These are phyloP conservation scores for Drosophila watanabei DNA, from an alignment of 1,140 invertebrate species.

Conservation along the genomic window DNA sequence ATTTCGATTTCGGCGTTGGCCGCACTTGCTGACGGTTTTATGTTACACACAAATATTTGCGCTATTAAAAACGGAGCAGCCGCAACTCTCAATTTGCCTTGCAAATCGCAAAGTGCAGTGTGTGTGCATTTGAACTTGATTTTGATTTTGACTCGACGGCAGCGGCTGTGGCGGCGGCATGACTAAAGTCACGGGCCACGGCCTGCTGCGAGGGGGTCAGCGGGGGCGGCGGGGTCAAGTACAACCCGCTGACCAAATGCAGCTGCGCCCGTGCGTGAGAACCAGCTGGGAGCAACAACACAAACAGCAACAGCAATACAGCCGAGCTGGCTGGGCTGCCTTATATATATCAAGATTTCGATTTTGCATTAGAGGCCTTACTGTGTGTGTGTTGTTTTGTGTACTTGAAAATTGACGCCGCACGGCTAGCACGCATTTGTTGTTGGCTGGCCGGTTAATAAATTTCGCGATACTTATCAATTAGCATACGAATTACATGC, in stretches of 20 bases:
- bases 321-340: constrained; percentile 39
- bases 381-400: constrained; percentile 22
- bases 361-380: constrained; percentile 70
- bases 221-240: constrained; percentile 53
- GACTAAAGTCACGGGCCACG: constrained; percentile 69
- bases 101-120: constrained; percentile 62
- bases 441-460: constrained; percentile 75
- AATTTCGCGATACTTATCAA: constrained; percentile 85
- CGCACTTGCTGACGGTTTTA: constrained; percentile 70
- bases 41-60: constrained; percentile 76
- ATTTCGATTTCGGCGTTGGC: constrained; percentile 43
- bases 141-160: constrained; percentile 72
- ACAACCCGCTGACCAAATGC: constrained; percentile 71
- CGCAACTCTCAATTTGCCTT: constrained; percentile 69
- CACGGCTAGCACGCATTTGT: constrained; percentile 80
- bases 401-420: constrained; percentile 81
- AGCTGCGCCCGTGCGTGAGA: constrained; percentile 79
- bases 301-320: constrained; percentile 30
- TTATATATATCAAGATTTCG: constrained; percentile 83
- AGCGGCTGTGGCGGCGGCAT: constrained; percentile 48
- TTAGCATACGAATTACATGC: constrained; percentile 85
- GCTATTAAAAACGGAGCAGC: constrained; percentile 67
- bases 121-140: constrained; percentile 77
- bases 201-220: constrained; percentile 37
- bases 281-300: constrained; percentile 59